These are phyloP conservation scores for Rhinophrynus dorsalis DNA, from an alignment of 2,797 vertebrate species.

Conservation along the genomic window DNA sequence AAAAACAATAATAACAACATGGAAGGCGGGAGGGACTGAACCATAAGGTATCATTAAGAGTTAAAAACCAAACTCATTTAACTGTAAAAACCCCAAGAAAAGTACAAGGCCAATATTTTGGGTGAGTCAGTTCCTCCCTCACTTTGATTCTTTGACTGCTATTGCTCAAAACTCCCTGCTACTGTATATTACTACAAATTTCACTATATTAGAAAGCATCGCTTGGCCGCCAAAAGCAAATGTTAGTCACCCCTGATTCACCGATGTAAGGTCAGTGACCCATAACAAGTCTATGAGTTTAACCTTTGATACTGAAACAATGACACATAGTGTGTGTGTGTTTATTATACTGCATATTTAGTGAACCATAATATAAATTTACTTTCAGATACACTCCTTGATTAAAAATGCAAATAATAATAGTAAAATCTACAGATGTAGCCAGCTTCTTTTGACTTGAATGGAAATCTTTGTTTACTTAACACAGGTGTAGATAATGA, in stretches of 20 bases:
- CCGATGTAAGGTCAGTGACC: neutral
- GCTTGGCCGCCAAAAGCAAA: constrained; percentile 1
- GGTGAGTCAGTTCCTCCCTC: neutral
- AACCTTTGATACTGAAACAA: constrained; percentile 4
- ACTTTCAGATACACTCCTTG: too few species aligned
- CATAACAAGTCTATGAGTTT: neutral
- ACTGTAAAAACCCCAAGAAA: neutral
- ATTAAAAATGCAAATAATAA: too few species aligned
- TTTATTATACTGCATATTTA: neutral
- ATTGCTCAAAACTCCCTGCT: neutral
- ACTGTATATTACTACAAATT: neutral
- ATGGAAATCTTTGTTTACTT: too few species aligned
- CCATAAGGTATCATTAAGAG: too few species aligned
- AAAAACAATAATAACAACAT: too few species aligned
- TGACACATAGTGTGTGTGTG: neutral
- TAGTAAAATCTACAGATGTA: too few species aligned
- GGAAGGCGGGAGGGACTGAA: too few species aligned
- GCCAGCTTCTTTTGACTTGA: too few species aligned
- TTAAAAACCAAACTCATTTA: too few species aligned
- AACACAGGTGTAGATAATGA: too few species aligned
- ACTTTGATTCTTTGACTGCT: neutral
- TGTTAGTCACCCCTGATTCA: constrained; percentile 15
- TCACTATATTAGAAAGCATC: constrained; percentile 6
- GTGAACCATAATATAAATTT: too few species aligned
- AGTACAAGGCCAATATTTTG: neutral